These are phyloP conservation scores for Neomonachus schauinslandi DNA, from an alignment of 2,113 vertebrate genomes.

Conservation along the genomic window DNA sequence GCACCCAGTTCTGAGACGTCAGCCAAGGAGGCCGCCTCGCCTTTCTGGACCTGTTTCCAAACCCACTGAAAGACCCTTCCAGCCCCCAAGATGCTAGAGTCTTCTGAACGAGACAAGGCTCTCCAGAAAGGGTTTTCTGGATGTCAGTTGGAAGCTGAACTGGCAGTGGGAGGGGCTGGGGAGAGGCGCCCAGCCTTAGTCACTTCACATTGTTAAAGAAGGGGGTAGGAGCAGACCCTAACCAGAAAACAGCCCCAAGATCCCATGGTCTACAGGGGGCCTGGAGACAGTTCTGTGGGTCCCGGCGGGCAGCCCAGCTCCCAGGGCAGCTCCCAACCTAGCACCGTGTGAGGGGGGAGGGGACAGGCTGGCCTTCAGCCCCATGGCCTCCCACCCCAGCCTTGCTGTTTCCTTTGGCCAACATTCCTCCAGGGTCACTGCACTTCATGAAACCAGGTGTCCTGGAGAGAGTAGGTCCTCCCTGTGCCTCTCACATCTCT, in stretches of 20 bases:
- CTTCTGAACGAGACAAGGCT: background rate
- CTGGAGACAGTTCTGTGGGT: background rate
- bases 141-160: background rate
- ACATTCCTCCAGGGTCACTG: background rate
- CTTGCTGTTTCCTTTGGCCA: constrained; percentile 41
- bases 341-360: constrained; percentile 73
- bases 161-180: constrained; percentile 52
- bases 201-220: constrained; percentile 77
- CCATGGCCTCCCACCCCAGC: background rate
- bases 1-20: background rate
- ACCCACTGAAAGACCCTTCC: background rate
- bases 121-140: background rate
- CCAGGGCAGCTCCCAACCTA: constrained; percentile 68
- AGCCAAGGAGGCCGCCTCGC: background rate
- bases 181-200: constrained; percentile 47
- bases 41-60: background rate
- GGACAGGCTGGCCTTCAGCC: background rate
- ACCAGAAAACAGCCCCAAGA: constrained; percentile 28
- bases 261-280: background rate
- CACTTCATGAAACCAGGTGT: background rate
- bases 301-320: background rate
- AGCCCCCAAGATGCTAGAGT: background rate
- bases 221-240: constrained; percentile 59
- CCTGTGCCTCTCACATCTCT: background rate
- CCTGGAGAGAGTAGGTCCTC: background rate